Evolutionary conservation across 2,113 vertebrate species (phyloP), one percentile per base, ranked within the genome.

Genomic region (Boleophthalmus pectinirostris): DNA sequence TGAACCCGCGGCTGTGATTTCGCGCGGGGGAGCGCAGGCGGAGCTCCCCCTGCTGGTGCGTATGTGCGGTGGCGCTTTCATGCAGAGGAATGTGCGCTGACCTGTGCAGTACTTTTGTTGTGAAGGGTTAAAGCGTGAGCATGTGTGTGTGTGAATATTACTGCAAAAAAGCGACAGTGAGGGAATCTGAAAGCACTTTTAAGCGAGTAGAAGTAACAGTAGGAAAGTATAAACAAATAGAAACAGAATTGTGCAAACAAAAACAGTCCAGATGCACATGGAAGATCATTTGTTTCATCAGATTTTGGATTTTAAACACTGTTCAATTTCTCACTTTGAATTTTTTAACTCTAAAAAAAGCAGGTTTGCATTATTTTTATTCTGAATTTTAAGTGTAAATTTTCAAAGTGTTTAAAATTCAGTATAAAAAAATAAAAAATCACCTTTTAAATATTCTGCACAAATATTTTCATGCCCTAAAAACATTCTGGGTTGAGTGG

Each of bases 31-130:
- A 46, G 57, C 15, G 63, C 38, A 80, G 69, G 20, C 74, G 65
- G 16, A 76, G 79, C 89, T 78, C 85, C 87, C 84, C 84, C 87
- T 90, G 77, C 79, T 87, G 89, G 84, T 51, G 66, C 1, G 21
- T 0, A 47, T 33, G 21, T 23, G 8, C 69, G 61, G 20, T 38
- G 77, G 21, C 57, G 16, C 73, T 47, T 70, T 43, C 38, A 45
- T 45, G 47, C 66, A 61, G 11, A 66, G 25, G 54, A 46, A 20
- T 38, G 60, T 35, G 25, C 12, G 57, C 57, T 60, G 25, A 60
- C 25, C 21, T 51, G 25, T 20, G 18, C 57, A 21, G 24, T 18
- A 33, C 60, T n/a, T 64, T 35, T n/a, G 60, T 64, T 25, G 25
- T 20, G 18, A 10, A 63, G 18, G 2, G 29, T 63, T 35, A 38